These are phyloP conservation scores for Drosophila simulans DNA, from an alignment of 1,140 invertebrate genomes.

Conservation along the genomic window DNA sequence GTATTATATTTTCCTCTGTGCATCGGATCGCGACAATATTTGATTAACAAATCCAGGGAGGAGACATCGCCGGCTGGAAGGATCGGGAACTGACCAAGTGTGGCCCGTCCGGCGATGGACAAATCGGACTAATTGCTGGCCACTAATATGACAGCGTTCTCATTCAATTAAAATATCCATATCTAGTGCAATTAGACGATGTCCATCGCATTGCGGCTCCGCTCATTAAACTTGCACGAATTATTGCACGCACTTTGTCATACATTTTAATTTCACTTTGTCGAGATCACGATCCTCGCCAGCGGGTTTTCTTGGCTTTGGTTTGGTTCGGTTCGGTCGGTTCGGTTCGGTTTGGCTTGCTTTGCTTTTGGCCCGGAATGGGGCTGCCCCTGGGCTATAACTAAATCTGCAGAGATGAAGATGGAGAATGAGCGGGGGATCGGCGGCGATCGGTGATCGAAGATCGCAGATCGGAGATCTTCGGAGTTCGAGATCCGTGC, in stretches of 20 bases:
- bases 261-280: slow-evolving; percentile 84
- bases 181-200: slow-evolving; percentile 83
- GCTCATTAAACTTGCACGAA: slow-evolving; percentile 84
- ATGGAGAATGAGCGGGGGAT: slow-evolving; percentile 7
- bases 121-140: slow-evolving; percentile 74
- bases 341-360: not conserved
- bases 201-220: slow-evolving; percentile 72
- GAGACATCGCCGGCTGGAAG: slow-evolving; percentile 2
- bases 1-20: slow-evolving; percentile 18
- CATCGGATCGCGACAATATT: slow-evolving; percentile 30
- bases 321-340: not conserved
- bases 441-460: slow-evolving; percentile 7
- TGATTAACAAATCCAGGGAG: slow-evolving; percentile 65
- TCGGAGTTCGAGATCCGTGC: slow-evolving; percentile 61
- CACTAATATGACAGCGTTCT: slow-evolving; percentile 83
- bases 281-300: slow-evolving; percentile 39
- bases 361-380: slow-evolving; percentile 22
- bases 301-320: not conserved
- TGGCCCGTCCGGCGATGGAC: slow-evolving; percentile 36
- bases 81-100: slow-evolving; percentile 37
- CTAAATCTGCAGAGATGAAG: slow-evolving; percentile 55
- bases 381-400: slow-evolving; percentile 48
- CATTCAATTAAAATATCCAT: slow-evolving; percentile 84
- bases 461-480: slow-evolving; percentile 25
- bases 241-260: slow-evolving; percentile 85